Evolutionary conservation across 2,797 vertebrate species (phyloP).

Genomic region (Sebastes hubbsi): DNA sequence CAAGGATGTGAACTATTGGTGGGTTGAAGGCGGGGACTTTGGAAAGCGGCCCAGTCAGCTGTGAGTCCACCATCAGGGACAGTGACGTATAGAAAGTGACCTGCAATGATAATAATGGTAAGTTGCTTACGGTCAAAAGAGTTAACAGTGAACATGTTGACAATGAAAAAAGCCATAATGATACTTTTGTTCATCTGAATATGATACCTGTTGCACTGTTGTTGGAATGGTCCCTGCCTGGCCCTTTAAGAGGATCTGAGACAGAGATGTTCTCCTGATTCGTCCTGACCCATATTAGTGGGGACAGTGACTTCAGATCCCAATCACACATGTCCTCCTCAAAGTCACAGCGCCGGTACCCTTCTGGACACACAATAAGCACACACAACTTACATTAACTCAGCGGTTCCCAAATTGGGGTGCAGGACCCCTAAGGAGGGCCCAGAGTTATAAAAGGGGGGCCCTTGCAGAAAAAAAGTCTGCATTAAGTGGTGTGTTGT

Average conservation of each 20-base stretch:
- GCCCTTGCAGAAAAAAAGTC: no score
- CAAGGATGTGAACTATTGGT: slow-evolving; percentile 76
- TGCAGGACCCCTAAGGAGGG: no score
- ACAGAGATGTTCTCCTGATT: slow-evolving; percentile 69
- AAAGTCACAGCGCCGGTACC: slow-evolving; percentile 80
- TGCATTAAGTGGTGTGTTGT: background rate
- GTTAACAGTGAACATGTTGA: background rate
- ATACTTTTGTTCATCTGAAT: background rate
- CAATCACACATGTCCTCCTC: slow-evolving; percentile 77
- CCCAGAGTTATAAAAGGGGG: background rate
- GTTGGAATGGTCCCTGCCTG: slow-evolving; percentile 88
- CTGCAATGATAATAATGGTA: slow-evolving; percentile 56
- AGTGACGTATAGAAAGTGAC: slow-evolving; percentile 83
- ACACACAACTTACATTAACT: background rate
- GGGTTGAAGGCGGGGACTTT: slow-evolving; percentile 75
- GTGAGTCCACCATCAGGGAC: slow-evolving; percentile 57
- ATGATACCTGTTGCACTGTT: slow-evolving; percentile 83
- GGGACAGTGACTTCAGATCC: slow-evolving; percentile 42
- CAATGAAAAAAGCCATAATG: background rate
- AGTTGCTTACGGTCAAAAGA: background rate
- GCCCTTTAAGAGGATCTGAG: slow-evolving; percentile 70
- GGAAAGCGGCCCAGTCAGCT: slow-evolving; percentile 80
- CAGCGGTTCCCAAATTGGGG: no score
- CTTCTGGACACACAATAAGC: slow-evolving; percentile 14
- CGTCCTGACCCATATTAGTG: slow-evolving; percentile 64